phyloP scores from a whole-genome alignment of 2,113 vertebrate species.

The Phycodurus eques region DNA sequence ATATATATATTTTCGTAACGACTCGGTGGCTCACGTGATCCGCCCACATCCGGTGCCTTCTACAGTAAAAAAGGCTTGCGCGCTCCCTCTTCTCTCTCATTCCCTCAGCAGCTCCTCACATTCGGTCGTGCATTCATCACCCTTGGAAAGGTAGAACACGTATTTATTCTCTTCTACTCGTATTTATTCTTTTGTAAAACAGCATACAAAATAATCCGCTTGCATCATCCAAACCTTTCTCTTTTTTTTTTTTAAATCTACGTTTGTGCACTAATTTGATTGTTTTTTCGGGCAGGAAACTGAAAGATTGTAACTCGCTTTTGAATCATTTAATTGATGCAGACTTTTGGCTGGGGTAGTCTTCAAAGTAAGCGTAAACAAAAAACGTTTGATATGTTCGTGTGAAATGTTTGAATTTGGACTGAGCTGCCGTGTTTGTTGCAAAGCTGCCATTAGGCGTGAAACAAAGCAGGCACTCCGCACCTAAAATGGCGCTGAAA shows the following conservation, averaged over 20 bases:
- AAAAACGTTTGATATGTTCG: not conserved
- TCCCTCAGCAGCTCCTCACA: not conserved
- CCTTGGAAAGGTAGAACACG: conserved; percentile 22
- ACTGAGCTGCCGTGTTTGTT: not conserved
- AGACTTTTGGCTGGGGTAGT: too few species aligned
- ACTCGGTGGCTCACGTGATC: not conserved
- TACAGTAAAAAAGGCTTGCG: conserved; percentile 14
- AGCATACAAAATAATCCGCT: not conserved
- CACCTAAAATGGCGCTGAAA: conserved; percentile 66
- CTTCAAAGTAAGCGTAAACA: too few species aligned
- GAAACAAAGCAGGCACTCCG: conserved; percentile 31
- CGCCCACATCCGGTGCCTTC: not conserved
- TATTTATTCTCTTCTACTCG: not conserved
- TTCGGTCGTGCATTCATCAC: rapidly evolving
- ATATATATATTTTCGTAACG: too few species aligned
- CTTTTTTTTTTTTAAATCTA: not conserved
- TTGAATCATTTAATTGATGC: not conserved
- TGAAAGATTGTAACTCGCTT: not conserved
- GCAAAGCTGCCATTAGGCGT: not conserved
- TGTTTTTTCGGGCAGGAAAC: not conserved
- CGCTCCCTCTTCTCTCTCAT: conserved; percentile 9
- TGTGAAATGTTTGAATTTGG: not conserved
- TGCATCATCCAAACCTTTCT: too few species aligned
- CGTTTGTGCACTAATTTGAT: not conserved
- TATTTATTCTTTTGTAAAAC: not conserved